phyloP scores from a whole-genome alignment of 1,140 invertebrate genomes.

The Eubasilissa regina region DNA sequence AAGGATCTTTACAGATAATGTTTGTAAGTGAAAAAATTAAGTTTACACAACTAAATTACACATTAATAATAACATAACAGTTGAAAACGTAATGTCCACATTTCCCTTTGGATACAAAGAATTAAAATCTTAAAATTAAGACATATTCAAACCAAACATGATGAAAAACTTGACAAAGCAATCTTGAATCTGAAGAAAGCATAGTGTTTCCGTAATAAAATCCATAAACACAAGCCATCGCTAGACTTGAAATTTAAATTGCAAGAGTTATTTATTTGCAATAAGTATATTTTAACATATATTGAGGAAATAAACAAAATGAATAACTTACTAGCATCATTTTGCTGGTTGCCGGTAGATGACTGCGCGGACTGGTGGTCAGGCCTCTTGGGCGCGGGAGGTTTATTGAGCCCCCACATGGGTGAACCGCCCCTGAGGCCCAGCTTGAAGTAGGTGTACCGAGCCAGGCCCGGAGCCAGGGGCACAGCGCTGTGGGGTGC shows the following conservation, averaged over 20 bases:
- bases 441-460: conserved; percentile 75
- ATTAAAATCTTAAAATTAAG: too few species aligned
- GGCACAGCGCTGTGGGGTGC: conserved; percentile 72
- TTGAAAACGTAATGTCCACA: neutral
- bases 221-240: too few species aligned
- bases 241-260: too few species aligned
- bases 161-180: too few species aligned
- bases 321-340: conserved; percentile 10
- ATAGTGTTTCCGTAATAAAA: too few species aligned
- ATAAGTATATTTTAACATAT: too few species aligned
- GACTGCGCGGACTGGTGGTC: conserved; percentile 61
- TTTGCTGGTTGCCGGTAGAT: conserved; percentile 41
- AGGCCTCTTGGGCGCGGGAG: conserved; percentile 51
- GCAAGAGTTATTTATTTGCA: too few species aligned
- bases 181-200: too few species aligned
- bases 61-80: neutral
- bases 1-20: too few species aligned
- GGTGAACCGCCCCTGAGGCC: conserved; percentile 82
- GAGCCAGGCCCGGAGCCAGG: conserved; percentile 67
- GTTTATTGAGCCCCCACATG: conserved; percentile 75
- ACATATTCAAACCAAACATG: too few species aligned
- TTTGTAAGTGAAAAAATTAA: too few species aligned
- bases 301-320: neutral
- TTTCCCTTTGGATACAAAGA: too few species aligned
- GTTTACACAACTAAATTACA: neutral